Conservation (phyloP, 2,113 vertebrate species). For the Equus przewalskii region DNA sequence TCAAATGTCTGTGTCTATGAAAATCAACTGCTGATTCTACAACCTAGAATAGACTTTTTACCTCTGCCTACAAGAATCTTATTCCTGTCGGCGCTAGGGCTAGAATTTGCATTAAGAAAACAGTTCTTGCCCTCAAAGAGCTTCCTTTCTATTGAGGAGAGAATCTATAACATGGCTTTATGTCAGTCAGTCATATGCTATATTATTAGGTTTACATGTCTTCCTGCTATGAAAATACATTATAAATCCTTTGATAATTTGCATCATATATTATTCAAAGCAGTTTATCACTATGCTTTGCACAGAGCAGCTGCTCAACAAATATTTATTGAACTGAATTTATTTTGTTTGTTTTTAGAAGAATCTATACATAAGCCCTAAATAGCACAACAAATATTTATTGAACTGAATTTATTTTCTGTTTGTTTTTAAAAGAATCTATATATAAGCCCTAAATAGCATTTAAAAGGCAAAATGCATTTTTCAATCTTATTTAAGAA, state of each 20-base stretch:
- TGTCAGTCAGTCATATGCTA: background rate
- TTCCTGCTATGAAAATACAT: background rate
- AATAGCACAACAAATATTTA: background rate
- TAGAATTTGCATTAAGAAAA: background rate
- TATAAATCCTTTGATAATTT: background rate
- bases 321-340: constrained; percentile 23
- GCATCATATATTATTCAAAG: background rate
- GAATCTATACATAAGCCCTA: background rate
- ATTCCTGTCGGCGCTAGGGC: background rate
- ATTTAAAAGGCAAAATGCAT: constrained; percentile 15
- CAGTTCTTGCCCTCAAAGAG: background rate
- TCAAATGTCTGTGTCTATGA: no score
- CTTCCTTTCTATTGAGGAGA: background rate
- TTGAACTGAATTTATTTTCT: background rate
- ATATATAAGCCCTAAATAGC: background rate
- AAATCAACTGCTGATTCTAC: background rate
- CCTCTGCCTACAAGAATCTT: background rate
- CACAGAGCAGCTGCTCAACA: constrained; percentile 1
- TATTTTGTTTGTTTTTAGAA: background rate
- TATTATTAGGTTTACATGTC: background rate
- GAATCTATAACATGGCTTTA: background rate
- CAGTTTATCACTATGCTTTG: background rate
- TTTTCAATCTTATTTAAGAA: constrained; percentile 36
- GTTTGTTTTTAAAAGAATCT: background rate
- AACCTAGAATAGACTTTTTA: background rate